Evolutionary conservation across 2,888 invertebrate genomes (phyloP).

Genomic region (Cheilosia soror): DNA sequence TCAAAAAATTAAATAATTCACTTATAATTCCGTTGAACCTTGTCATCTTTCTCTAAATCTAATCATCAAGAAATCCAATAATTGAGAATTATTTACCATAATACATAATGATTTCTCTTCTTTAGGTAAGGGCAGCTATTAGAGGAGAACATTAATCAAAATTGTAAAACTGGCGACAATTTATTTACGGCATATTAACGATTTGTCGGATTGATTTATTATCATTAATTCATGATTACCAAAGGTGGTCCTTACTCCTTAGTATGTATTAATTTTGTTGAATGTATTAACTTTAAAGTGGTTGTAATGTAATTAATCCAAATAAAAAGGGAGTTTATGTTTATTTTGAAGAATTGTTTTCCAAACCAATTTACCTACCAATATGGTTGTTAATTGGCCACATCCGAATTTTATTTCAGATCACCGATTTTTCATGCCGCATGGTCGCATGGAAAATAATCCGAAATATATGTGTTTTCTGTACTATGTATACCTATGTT

Average conservation of each 20-base stretch:
- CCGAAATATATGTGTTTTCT: too few relatives aligned
- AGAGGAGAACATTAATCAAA: slow-evolving; percentile 18
- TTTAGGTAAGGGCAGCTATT: slow-evolving; percentile 33
- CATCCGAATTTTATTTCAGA: too few relatives aligned
- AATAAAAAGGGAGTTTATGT: not conserved
- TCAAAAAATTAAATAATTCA: slow-evolving; percentile 22
- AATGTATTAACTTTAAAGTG: not conserved
- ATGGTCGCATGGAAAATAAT: too few relatives aligned
- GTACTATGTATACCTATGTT: too few relatives aligned
- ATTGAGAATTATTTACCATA: not conserved
- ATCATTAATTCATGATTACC: not conserved
- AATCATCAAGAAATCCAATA: not conserved
- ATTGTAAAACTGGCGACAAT: not conserved
- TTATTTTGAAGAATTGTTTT: too few relatives aligned
- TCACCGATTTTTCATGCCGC: too few relatives aligned
- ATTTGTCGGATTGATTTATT: not conserved
- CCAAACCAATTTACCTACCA: too few relatives aligned
- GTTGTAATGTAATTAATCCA: not conserved
- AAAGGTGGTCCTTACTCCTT: too few relatives aligned
- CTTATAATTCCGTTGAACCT: not conserved
- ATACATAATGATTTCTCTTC: slow-evolving; percentile 36
- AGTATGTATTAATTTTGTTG: not conserved
- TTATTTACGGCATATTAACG: not conserved
- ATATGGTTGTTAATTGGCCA: too few relatives aligned
- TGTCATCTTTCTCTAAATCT: not conserved